phyloP scores from a whole-genome alignment of 1,140 invertebrate genomes.

The Euwallacea fornicatus region DNA sequence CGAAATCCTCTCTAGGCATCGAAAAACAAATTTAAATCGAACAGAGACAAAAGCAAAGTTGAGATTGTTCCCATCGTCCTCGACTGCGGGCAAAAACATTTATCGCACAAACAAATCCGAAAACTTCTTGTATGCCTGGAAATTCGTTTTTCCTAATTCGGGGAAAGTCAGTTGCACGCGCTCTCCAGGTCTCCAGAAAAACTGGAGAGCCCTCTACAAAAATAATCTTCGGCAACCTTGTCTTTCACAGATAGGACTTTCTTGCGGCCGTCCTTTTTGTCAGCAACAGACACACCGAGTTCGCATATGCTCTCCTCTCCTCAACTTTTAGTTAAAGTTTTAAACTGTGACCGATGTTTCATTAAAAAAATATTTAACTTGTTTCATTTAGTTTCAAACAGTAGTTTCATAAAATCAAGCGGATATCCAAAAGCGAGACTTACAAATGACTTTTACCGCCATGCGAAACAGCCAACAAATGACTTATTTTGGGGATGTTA shows the following conservation, averaged over 20 bases:
- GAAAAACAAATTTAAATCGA: slow-evolving; percentile 9
- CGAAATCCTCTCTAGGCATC: neutral
- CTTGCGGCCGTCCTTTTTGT: slow-evolving; percentile 23
- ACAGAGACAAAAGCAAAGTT: neutral
- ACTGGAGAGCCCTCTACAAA: slow-evolving; percentile 22
- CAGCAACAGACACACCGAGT: slow-evolving; percentile 4
- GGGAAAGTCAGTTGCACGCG: slow-evolving; percentile 29
- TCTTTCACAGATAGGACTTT: slow-evolving; percentile 20
- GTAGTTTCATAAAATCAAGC: no score
- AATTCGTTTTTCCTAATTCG: slow-evolving; percentile 29
- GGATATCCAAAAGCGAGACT: no score
- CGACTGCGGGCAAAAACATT: neutral
- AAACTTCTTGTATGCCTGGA: slow-evolving; percentile 9
- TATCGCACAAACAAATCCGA: slow-evolving; percentile 11
- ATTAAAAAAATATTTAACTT: no score
- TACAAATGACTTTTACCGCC: no score
- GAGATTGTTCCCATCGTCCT: neutral
- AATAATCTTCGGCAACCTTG: slow-evolving; percentile 28
- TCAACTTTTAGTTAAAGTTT: neutral
- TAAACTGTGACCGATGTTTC: neutral
- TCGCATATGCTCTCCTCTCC: neutral
- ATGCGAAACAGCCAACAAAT: no score
- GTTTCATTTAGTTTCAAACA: no score
- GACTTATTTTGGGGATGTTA: no score
- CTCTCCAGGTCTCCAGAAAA: slow-evolving; percentile 25